phyloP scores from a whole-genome alignment of 2,113 vertebrate genomes.

The Cervus canadensis region DNA sequence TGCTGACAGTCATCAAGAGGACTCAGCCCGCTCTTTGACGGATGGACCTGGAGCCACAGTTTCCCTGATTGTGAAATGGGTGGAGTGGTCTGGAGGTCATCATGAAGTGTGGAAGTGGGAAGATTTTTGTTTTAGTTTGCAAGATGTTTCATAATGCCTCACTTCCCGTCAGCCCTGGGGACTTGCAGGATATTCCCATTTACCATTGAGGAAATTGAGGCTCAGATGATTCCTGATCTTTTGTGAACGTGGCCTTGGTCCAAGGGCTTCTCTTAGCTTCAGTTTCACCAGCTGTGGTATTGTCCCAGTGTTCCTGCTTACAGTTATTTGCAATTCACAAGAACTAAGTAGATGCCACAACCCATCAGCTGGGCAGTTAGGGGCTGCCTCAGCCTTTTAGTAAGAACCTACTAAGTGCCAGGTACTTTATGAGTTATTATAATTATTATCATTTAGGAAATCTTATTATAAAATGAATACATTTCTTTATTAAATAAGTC shows the following conservation, averaged over 20 bases:
- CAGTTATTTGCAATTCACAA: background rate
- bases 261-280: background rate
- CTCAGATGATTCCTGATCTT: background rate
- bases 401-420: background rate
- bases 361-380: background rate
- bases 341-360: background rate
- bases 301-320: background rate
- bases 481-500: conserved; percentile 21
- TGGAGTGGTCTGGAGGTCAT: background rate
- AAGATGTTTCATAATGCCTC: background rate
- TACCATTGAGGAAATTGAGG: background rate
- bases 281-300: background rate
- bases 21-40: background rate
- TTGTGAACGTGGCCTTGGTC: accelerated
- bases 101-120: background rate
- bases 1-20: background rate
- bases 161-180: background rate
- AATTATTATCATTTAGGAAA: background rate
- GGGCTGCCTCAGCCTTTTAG: background rate
- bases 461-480: background rate
- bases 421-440: background rate
- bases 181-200: background rate
- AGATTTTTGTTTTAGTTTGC: background rate
- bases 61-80: background rate
- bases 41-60: background rate